A percentile compares a stretch with the other conserved stretches of the same genome.
These are phyloP conservation scores for Augochlora pura DNA, from an alignment of 1,140 invertebrate genomes.

Conservation along the genomic window DNA sequence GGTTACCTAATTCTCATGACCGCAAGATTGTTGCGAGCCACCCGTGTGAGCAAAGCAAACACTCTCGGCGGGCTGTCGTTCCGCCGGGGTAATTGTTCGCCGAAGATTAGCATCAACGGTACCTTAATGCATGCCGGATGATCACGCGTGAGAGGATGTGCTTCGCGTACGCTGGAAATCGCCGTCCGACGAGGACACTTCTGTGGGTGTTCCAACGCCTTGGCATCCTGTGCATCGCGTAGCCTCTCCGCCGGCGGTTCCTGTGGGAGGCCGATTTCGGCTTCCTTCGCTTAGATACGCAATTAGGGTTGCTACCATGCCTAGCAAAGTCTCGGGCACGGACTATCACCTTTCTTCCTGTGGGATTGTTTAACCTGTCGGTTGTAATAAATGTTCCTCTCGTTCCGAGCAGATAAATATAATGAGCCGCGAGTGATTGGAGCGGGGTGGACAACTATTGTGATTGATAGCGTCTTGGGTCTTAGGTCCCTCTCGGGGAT, in stretches of 20 bases:
- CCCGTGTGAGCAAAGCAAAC: background rate
- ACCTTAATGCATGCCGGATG: background rate
- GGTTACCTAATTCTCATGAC: conserved; percentile 30
- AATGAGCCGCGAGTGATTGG: no score
- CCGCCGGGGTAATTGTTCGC: conserved; percentile 17
- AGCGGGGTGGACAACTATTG: no score
- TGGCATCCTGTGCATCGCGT: background rate
- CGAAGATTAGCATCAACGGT: conserved; percentile 21
- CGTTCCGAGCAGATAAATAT: no score
- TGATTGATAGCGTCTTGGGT: no score
- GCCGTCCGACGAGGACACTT: conserved; percentile 2
- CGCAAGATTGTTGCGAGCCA: background rate
- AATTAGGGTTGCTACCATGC: background rate
- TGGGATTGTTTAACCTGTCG: no score
- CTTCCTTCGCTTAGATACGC: background rate
- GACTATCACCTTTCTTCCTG: no score
- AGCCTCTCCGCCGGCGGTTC: background rate
- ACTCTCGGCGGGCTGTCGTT: conserved; percentile 4
- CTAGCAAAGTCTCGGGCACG: no score
- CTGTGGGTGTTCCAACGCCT: background rate
- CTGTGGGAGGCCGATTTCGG: background rate
- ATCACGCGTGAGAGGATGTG: conserved; percentile 18
- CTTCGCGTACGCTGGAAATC: background rate
- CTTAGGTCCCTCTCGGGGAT: no score
- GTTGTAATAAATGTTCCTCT: no score